These are phyloP conservation scores for Pyrocoelia pectoralis DNA, from an alignment of 2,888 invertebrate genomes.

Conservation along the genomic window DNA sequence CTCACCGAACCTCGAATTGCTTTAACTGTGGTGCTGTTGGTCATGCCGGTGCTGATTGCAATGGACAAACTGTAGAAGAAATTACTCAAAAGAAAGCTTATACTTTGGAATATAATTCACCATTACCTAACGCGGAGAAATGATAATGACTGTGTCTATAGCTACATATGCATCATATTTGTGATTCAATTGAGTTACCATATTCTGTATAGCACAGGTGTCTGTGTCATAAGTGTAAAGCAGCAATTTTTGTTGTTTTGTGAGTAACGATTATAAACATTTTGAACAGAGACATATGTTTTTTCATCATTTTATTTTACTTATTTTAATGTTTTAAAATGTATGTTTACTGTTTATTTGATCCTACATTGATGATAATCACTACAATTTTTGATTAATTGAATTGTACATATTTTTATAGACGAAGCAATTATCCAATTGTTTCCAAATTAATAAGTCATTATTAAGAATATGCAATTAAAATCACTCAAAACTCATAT, in stretches of 20 bases:
- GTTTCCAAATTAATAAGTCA: too few relatives aligned
- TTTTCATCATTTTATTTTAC: neutral
- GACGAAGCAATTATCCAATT: too few relatives aligned
- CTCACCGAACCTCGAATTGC: slow-evolving; percentile 75
- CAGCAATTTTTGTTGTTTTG: slow-evolving; percentile 4
- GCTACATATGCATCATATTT: slow-evolving; percentile 28
- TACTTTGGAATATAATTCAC: slow-evolving; percentile 68
- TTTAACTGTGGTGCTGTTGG: slow-evolving; percentile 91
- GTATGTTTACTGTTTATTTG: neutral
- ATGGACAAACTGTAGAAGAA: slow-evolving; percentile 91
- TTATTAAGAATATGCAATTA: too few relatives aligned
- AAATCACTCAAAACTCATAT: too few relatives aligned
- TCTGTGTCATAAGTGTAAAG: slow-evolving; percentile 22
- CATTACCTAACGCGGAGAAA: slow-evolving; percentile 46
- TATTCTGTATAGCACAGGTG: slow-evolving; percentile 15
- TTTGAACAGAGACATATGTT: neutral
- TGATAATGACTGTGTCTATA: slow-evolving; percentile 38
- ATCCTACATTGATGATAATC: too few relatives aligned
- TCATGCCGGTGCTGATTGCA: slow-evolving; percentile 87
- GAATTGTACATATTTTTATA: too few relatives aligned
- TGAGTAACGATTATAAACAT: neutral
- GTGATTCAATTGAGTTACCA: slow-evolving; percentile 47
- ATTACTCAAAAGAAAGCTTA: slow-evolving; percentile 79
- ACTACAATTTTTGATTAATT: too few relatives aligned
- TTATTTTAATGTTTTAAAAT: too few relatives aligned